phyloP scores from a whole-genome alignment of 2,888 invertebrate species.

The Zelleria hepariella region DNA sequence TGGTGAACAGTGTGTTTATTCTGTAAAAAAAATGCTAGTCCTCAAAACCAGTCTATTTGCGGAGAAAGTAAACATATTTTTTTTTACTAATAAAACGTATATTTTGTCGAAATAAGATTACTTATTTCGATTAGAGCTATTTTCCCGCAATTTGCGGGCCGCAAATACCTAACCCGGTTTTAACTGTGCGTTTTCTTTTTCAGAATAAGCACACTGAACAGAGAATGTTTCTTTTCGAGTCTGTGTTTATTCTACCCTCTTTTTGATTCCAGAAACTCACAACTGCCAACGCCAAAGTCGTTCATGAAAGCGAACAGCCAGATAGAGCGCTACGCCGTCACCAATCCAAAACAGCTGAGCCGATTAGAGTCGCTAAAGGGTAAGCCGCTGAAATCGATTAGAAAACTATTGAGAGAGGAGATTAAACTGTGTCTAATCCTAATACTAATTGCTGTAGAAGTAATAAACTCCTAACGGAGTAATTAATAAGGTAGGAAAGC shows the following conservation, averaged over 20 bases:
- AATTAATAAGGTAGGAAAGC: not conserved
- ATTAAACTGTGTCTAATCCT: constrained; percentile 46
- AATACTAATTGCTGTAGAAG: constrained; percentile 65
- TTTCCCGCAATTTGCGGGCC: too few relatives aligned
- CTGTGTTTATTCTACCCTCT: too few relatives aligned
- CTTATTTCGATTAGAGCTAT: too few relatives aligned
- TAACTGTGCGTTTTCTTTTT: too few relatives aligned
- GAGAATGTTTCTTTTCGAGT: too few relatives aligned
- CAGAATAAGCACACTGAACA: not conserved
- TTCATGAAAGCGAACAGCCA: constrained; percentile 93
- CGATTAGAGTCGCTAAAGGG: constrained; percentile 68
- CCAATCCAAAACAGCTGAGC: constrained; percentile 73
- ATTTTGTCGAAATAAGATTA: too few relatives aligned
- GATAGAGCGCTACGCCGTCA: constrained; percentile 75
- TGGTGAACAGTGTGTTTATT: too few relatives aligned
- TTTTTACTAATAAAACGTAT: too few relatives aligned
- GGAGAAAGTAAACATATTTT: too few relatives aligned
- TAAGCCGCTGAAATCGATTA: constrained; percentile 27
- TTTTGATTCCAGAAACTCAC: constrained; percentile 62
- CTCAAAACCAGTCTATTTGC: too few relatives aligned
- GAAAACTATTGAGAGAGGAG: not conserved
- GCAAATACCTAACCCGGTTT: too few relatives aligned
- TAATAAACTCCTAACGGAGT: not conserved
- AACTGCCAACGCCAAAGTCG: constrained; percentile 86
- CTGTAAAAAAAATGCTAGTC: too few relatives aligned